Base-by-base conservation (phyloP, 2,888 invertebrate species). In the Hemistola chrysoprasaria region DNA sequence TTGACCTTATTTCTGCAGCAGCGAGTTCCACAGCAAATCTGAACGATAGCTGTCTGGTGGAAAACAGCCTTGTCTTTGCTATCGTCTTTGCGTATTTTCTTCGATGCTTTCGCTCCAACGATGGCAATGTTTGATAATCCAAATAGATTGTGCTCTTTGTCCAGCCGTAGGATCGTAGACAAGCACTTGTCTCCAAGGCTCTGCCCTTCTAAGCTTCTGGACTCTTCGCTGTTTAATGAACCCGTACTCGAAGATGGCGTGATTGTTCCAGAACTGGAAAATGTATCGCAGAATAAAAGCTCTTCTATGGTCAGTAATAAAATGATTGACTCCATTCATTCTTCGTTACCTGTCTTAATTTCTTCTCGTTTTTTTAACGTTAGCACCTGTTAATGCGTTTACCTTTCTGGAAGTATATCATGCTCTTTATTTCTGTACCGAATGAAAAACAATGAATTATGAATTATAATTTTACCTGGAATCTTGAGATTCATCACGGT, bases 121-220 rank as follows among this genome's bases (percentile, higher is more conserved):
- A 83, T 77, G 22, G 81, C 67, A 40, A 85, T 77, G 50, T 80
- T 79, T 1, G 86, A 85, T 9, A 88, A 47, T 1, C 87, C 87
- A 54, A 88, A 88, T 64, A 88, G 53, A 39, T 88, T 87, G 49
- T 86, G 84, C 49, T 88, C 87, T 50, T 71, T 78, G 50, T 88
- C 87, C 44, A 88, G 45, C 4, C 74, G 71, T 0, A 88, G 64
- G 44, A 88, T 83, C 1, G 87, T 88, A 1, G 84, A 80, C 30
- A 88, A 46, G 32, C 71, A 78, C 59, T 71, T 82, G 39, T 84
- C 81, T 8, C 69, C 67, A 2, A 65, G 57, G 43, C 58, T 71
- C 1, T 55, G 33, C 7, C 53, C 40, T 38, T 53, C 47, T 4
- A 58, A 56, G 7, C 59, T 66, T 3, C 74, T 62, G 0, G 77